phyloP scores from a whole-genome alignment of 2,797 vertebrate genomes.

The Limosa lapponica region DNA sequence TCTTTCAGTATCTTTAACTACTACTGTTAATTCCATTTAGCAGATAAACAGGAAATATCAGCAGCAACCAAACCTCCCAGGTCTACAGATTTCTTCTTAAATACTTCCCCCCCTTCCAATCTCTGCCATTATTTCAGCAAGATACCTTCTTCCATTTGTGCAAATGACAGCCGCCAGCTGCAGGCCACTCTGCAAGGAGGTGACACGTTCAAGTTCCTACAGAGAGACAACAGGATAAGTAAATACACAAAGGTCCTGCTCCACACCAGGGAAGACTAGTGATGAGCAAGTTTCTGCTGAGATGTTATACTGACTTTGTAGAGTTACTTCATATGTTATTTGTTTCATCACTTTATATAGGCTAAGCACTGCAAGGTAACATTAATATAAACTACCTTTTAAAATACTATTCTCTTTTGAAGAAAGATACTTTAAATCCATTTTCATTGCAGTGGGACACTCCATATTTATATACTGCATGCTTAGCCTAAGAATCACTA shows the following conservation, averaged over 20 bases:
- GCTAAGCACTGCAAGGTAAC: not conserved
- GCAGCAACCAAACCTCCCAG: not conserved
- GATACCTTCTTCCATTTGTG: slow-evolving; percentile 94
- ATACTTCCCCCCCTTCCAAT: not conserved
- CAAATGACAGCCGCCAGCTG: slow-evolving; percentile 96
- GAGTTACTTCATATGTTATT: not conserved
- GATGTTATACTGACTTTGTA: not conserved
- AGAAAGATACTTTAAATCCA: not conserved
- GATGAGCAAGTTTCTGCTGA: not conserved
- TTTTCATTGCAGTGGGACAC: not conserved
- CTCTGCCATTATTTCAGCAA: not conserved
- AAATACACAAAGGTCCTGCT: not conserved
- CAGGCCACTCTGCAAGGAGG: slow-evolving; percentile 90
- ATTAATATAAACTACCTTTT: not conserved
- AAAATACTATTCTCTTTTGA: not conserved
- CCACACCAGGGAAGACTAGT: not conserved
- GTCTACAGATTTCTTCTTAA: not conserved
- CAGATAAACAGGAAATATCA: not conserved
- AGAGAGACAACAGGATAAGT: slow-evolving; percentile 22
- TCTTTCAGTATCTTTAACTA: not conserved
- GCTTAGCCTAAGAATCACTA: not conserved
- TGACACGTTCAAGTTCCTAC: slow-evolving; percentile 96
- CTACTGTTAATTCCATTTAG: not conserved
- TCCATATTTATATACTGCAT: not conserved
- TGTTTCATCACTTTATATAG: not conserved